Conservation (phyloP, 2,797 vertebrate genomes). For the Gymnodraco acuticeps region DNA sequence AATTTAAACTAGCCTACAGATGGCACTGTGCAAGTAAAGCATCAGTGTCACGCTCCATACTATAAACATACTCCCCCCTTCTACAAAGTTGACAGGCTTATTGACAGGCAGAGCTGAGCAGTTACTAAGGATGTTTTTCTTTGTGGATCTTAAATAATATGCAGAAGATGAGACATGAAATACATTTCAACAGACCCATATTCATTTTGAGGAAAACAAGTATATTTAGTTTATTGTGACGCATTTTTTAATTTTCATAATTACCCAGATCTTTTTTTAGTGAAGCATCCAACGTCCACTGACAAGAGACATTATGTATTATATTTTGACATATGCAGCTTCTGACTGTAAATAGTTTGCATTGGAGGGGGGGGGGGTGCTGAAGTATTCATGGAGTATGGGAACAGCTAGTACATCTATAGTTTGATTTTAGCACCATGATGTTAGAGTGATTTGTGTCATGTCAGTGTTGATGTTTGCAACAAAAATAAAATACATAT, state of each 20-base stretch:
- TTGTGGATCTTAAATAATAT: background rate
- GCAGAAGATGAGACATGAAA: background rate
- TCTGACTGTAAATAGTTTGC: background rate
- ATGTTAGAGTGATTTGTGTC: background rate
- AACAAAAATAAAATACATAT: background rate
- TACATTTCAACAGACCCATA: background rate
- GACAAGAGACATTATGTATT: too few relatives aligned
- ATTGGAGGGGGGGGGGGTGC: background rate
- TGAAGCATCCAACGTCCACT: background rate
- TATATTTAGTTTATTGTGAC: background rate
- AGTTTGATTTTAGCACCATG: background rate
- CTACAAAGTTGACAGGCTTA: background rate
- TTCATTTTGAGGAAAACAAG: background rate
- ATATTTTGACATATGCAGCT: background rate
- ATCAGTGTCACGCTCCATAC: background rate
- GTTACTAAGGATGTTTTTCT: background rate
- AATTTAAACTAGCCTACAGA: background rate
- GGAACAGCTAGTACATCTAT: background rate
- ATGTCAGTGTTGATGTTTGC: background rate
- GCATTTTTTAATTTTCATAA: background rate
- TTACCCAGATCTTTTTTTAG: too few relatives aligned
- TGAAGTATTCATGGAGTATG: background rate
- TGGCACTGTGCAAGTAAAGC: constrained; percentile 18
- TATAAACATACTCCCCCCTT: background rate
- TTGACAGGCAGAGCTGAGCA: background rate